Evolutionary conservation across 2,797 vertebrate genomes (phyloP), one percentile per base, ranked within the genome.

Genomic region (Falco naumanni): DNA sequence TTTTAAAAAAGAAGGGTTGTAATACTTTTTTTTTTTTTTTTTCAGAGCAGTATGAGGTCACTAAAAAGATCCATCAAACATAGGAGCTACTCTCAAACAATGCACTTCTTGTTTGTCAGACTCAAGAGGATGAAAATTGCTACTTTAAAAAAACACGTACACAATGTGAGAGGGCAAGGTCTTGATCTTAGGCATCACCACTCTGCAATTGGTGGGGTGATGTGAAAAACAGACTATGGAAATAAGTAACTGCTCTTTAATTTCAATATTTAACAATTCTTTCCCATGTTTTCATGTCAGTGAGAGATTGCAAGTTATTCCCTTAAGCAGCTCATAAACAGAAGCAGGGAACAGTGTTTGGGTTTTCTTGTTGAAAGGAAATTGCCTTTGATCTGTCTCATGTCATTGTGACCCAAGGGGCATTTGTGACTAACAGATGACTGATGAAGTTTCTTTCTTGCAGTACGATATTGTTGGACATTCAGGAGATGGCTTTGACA

Each of bases 401-500:
- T 45, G 59, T 75, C 53, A 28, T 31, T 51, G 68, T 89, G 53
- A 87, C 68, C 72, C 45, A 51, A 34, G 50, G 54, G 28, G 43
- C 79, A 8, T 18, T 83, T 1, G 3, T 87, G 75, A 57, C 65
- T 57, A 70, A 54, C 69, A 71, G n/a, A 47, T 96, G 60, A 90
- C 90, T 92, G 84, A 95, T 68, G 61, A 45, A 29, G 41, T 97
- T 90, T 97, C 78, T 97, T 82, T 66, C 75, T 69, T 94, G 11
- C 96, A 99, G 99, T 99, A 99, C 5, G 99, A 99, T 97, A 98
- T 99, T 20, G 94, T 98, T 69, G 99, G 99, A 50, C 99, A 99
- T 97, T 99, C 99, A 1, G 99, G 99, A 65, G 99, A 99, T 34
- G 98, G 98, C 75, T 99, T 98, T 88, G 97, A 99, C 97, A 99